Base-by-base conservation (phyloP, 2,888 invertebrate genomes). In the Erebia aethiops region DNA sequence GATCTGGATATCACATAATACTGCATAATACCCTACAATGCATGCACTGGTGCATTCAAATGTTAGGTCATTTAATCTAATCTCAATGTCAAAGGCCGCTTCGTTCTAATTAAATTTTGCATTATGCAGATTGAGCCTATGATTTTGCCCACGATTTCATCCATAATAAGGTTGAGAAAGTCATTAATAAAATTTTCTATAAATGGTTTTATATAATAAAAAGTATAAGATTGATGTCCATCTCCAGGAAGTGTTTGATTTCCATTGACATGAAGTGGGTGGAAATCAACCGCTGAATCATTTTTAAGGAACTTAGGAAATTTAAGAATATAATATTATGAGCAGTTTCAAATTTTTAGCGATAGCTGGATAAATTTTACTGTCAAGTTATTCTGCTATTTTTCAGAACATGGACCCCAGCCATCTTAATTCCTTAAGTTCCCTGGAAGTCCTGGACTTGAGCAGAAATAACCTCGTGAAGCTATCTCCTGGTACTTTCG, bases 401-500 rank as follows among this genome's bases (percentile, higher is more conserved):
- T 91, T 94, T 57, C 91, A 98, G 96, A 96, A 94, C 82, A 94
- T 98, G 80, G 97, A 97, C 80, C 96, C 95, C 78, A 94, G 95
- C 18, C 95, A 97, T 78, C 88, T 98, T 72, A 94, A 95, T 76
- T 93, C 95, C 0, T 86, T 98, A 65, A 93, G 94, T 9, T 94
- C 95, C 1, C 87, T 98, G 35, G 95, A 97, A 87, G 94, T 95
- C 8, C 86, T 98, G 79, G 98, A 98, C 85, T 90, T 98, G 68
- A 97, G 97, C 80, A 94, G 97, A 75, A 98, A 98, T 85, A 96
- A 96, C 81, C 95, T 98, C 18, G 96, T 96, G 11, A 96, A 97
- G 77, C 95, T 98, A 67, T 95, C 96, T 0, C 95, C 97, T 0
- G 97, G 97, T 71, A 97, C 97, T 1, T 98, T 98, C 85, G 94